Conservation (phyloP, 2,888 invertebrate species). For the Adelphocoris suturalis region DNA sequence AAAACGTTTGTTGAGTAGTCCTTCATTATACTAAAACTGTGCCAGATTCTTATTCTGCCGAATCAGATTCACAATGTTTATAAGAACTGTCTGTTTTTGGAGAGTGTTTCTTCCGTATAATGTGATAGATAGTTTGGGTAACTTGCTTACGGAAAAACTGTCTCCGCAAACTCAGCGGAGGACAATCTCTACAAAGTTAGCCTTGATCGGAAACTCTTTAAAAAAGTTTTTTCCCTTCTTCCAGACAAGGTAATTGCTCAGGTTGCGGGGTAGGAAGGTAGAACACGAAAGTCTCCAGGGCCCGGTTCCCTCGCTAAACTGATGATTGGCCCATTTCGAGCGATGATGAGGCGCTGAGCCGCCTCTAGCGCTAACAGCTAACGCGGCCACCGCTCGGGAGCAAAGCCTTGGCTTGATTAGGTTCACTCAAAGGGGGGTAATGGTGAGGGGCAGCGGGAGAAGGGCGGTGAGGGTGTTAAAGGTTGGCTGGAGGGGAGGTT, state of each 20-base stretch:
- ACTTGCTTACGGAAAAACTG: not conserved
- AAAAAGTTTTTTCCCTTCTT: not conserved
- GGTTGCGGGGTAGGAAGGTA: not conserved
- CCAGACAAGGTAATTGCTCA: slow-evolving; percentile 18
- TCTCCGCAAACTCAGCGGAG: not conserved
- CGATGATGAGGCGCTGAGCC: slow-evolving; percentile 67
- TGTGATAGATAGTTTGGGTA: not conserved
- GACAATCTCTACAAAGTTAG: not conserved
- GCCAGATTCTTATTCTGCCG: no score
- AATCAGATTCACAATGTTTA: no score
- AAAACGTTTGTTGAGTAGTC: no score
- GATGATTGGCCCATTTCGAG: slow-evolving; percentile 67
- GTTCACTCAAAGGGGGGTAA: slow-evolving; percentile 57
- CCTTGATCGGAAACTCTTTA: not conserved
- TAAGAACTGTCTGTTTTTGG: no score
- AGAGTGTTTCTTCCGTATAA: no score
- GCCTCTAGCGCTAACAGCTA: slow-evolving; percentile 1
- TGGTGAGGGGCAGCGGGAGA: not conserved
- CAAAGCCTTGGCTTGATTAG: slow-evolving; percentile 67
- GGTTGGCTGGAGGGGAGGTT: not conserved
- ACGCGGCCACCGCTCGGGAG: not conserved
- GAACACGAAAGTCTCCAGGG: not conserved
- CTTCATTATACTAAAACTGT: no score
- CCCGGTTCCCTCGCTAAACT: slow-evolving; percentile 57
- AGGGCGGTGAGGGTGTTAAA: not conserved